These are phyloP conservation scores for Alectura lathami DNA, from an alignment of 2,113 vertebrate species.

Conservation along the genomic window DNA sequence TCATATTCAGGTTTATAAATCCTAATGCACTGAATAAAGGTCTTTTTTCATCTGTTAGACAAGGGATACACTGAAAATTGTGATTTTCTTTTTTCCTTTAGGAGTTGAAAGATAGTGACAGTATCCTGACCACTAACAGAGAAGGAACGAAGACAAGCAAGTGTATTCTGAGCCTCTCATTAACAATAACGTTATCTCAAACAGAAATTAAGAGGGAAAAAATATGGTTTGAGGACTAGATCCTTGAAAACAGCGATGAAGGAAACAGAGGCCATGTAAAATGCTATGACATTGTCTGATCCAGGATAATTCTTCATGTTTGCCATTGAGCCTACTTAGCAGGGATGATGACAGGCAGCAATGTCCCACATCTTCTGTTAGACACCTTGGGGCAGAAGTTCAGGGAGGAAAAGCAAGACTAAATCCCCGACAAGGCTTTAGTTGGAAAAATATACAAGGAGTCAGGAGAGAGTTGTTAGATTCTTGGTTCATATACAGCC, in stretches of 20 bases:
- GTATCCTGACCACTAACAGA: background rate
- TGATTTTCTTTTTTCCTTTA: accelerated
- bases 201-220: background rate
- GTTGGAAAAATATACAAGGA: background rate
- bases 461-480: background rate
- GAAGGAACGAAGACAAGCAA: background rate
- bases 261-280: background rate
- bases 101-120: background rate
- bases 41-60: background rate
- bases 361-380: background rate
- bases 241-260: background rate
- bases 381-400: background rate
- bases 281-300: background rate
- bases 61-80: background rate
- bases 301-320: background rate
- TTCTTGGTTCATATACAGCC: background rate
- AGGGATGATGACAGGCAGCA: background rate
- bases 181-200: background rate
- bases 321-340: background rate
- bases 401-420: background rate
- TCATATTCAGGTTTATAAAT: background rate
- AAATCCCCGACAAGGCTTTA: background rate
- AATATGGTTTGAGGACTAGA: background rate
- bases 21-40: background rate
- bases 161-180: background rate